phyloP scores from a whole-genome alignment of 2,888 invertebrate genomes.

The Lasioglossum marginatum region DNA sequence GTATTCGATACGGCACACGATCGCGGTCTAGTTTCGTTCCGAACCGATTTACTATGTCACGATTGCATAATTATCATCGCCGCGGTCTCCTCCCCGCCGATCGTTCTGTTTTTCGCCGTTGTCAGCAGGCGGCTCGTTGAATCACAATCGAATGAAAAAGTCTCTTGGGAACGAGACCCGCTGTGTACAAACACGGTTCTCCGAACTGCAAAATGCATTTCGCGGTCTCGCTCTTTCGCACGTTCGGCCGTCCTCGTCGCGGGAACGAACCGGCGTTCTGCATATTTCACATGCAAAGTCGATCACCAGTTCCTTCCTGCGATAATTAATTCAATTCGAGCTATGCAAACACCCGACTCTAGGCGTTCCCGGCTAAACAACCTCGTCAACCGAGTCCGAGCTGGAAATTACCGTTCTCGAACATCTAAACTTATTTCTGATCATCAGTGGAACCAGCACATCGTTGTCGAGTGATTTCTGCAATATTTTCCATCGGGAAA shows the following conservation, averaged over 20 bases:
- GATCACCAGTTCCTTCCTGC: conserved; percentile 13
- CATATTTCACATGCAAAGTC: conserved; percentile 28
- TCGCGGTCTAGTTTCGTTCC: conserved; percentile 27
- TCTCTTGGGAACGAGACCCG: conserved; percentile 1
- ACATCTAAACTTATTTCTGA: background rate
- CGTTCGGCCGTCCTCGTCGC: background rate
- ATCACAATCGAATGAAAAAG: background rate
- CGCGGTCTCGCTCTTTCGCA: background rate
- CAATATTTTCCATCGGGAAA: background rate
- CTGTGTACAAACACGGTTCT: background rate
- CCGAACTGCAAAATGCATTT: background rate
- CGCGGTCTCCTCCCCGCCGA: background rate
- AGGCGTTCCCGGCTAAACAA: background rate
- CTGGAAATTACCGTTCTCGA: background rate
- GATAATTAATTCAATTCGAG: conserved; percentile 19
- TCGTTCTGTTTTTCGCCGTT: background rate
- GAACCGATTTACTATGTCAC: conserved; percentile 4
- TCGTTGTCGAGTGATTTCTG: no score
- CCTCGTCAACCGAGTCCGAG: background rate
- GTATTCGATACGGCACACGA: conserved; percentile 31
- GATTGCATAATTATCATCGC: background rate
- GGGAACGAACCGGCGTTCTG: background rate
- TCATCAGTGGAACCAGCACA: background rate
- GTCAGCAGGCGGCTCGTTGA: background rate
- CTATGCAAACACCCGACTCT: conserved; percentile 8